Conservation (phyloP, 2,113 vertebrate species). For the Etia nguti region DNA sequence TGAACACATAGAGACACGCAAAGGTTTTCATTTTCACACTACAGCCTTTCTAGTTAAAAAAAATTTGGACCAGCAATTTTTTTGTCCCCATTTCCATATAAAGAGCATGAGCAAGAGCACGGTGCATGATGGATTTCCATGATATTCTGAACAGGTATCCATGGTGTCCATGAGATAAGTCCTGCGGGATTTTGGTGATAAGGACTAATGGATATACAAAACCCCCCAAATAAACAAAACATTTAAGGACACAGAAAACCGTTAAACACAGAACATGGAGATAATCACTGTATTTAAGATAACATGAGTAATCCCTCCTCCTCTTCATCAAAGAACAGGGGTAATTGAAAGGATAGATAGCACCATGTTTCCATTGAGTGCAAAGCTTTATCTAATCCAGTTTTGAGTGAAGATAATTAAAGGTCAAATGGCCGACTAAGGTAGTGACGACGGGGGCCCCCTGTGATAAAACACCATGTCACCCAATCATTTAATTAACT, state of each 20-base stretch:
- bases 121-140: neutral
- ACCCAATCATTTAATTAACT: slow-evolving; percentile 67
- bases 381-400: slow-evolving; percentile 59
- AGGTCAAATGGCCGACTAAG: slow-evolving; percentile 63
- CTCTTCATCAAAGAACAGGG: slow-evolving; percentile 20
- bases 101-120: neutral
- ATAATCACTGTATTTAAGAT: neutral
- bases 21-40: neutral
- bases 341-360: slow-evolving; percentile 64
- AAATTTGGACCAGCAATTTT: neutral
- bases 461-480: slow-evolving; percentile 55
- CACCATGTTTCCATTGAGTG: slow-evolving; percentile 37
- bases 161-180: neutral
- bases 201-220: neutral
- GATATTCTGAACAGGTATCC: neutral
- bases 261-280: neutral
- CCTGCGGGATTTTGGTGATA: neutral
- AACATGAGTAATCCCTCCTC: neutral
- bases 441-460: neutral
- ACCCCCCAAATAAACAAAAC: neutral
- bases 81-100: neutral
- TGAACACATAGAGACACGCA: neutral
- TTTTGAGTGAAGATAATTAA: slow-evolving; percentile 68
- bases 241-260: neutral
- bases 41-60: neutral